phyloP scores from a whole-genome alignment of 92 coral and sea anemone species.

The Bergia puertoricense region DNA sequence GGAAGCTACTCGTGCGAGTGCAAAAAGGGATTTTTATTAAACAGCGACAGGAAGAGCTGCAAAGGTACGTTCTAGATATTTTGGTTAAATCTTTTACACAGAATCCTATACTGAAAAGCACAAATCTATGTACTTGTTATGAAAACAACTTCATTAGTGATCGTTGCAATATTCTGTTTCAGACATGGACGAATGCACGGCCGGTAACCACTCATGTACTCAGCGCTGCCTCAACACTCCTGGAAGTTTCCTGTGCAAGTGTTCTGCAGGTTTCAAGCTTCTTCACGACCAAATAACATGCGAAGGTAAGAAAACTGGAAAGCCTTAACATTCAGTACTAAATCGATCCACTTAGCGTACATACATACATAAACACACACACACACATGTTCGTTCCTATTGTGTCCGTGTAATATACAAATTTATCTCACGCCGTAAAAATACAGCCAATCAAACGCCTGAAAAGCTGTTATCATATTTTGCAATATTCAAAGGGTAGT shows the following conservation, averaged over 20 bases:
- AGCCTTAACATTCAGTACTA: too few relatives aligned
- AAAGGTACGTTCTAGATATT: constrained; percentile 40
- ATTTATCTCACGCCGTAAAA: too few relatives aligned
- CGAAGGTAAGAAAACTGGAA: constrained; percentile 46
- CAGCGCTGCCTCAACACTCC: constrained; percentile 67
- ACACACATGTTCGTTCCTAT: neutral
- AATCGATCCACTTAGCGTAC: neutral
- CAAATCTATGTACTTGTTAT: neutral
- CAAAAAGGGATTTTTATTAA: constrained; percentile 55
- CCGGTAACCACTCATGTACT: constrained; percentile 59
- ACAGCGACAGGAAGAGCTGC: constrained; percentile 58
- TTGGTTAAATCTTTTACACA: too few relatives aligned
- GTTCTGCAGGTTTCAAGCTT: constrained; percentile 63
- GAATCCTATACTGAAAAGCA: too few relatives aligned
- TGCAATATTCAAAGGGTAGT: too few relatives aligned
- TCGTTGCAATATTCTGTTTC: neutral
- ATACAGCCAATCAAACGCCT: too few relatives aligned
- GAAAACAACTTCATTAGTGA: neutral
- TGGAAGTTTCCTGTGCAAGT: constrained; percentile 72
- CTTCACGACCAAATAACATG: constrained; percentile 60
- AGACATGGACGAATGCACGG: constrained; percentile 79
- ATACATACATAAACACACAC: too few relatives aligned
- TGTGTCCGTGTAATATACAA: too few relatives aligned
- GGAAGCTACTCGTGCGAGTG: constrained; percentile 75
- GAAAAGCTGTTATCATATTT: too few relatives aligned